Conservation (phyloP, 1,140 invertebrate genomes). For the Acromyrmex charruanus region DNA sequence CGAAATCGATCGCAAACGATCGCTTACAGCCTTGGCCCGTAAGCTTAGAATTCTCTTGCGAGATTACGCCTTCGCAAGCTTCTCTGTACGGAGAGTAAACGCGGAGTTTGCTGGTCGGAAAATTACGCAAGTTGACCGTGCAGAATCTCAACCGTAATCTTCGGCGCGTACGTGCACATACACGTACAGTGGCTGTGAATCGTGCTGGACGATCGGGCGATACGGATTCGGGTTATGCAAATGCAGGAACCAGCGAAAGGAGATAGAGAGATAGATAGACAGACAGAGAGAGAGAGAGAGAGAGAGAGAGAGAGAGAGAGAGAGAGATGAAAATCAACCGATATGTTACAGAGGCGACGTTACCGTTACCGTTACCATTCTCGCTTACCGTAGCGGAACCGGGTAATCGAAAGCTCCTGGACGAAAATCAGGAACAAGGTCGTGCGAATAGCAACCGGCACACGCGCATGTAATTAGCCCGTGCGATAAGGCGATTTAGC, state of each 20-base stretch:
- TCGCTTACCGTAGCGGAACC: conserved; percentile 53
- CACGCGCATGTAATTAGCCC: conserved; percentile 53
- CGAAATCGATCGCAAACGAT: conserved; percentile 22
- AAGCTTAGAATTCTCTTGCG: conserved; percentile 28
- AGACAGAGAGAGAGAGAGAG: neutral
- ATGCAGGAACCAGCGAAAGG: conserved; percentile 16
- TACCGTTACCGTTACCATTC: conserved; percentile 62
- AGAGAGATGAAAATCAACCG: conserved; percentile 3
- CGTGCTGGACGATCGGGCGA: conserved; percentile 53
- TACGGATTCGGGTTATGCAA: conserved; percentile 59
- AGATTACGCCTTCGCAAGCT: conserved; percentile 60
- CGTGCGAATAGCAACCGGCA: conserved; percentile 37
- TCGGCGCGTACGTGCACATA: conserved; percentile 58
- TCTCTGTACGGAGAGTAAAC: conserved; percentile 25
- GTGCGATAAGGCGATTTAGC: conserved; percentile 53
- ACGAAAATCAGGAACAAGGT: conserved; percentile 69
- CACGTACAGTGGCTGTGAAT: conserved; percentile 41
- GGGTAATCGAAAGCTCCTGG: conserved; percentile 58
- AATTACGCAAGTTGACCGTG: conserved; percentile 61
- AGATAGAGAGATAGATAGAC: neutral
- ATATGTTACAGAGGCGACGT: conserved; percentile 50
- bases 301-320: neutral
- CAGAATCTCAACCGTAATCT: conserved; percentile 50
- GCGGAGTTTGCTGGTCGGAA: conserved; percentile 48
- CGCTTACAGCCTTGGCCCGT: neutral